Conservation (phyloP, 2,113 vertebrate species). For the Periophthalmodon schlosseri region DNA sequence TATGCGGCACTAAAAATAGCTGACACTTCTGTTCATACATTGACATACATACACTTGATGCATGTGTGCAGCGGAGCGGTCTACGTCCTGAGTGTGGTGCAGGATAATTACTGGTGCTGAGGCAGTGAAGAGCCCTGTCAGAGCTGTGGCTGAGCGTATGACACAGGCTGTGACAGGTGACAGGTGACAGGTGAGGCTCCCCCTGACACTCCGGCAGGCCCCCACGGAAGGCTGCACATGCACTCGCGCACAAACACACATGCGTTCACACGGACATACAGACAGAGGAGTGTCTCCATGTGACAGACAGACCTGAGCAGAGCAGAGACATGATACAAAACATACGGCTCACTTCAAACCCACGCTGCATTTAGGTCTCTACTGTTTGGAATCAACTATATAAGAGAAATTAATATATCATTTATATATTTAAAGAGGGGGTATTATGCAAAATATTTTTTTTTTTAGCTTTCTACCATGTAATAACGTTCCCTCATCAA, state of each 20-base stretch:
- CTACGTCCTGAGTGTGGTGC: background rate
- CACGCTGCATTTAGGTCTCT: slow-evolving; percentile 33
- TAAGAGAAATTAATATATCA: too few species aligned
- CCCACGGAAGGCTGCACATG: slow-evolving; percentile 82
- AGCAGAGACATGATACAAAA: slow-evolving; percentile 23
- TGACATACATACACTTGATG: background rate
- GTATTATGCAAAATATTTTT: too few species aligned
- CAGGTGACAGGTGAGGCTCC: slow-evolving; percentile 24
- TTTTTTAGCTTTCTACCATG: too few species aligned
- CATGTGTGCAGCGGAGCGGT: background rate
- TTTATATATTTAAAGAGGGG: too few species aligned
- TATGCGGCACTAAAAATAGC: background rate
- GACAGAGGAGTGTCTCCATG: slow-evolving; percentile 46
- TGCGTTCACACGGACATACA: slow-evolving; percentile 23
- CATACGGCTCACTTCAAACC: slow-evolving; percentile 22
- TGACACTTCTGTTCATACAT: background rate
- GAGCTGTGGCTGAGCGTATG: slow-evolving; percentile 89
- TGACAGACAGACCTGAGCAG: slow-evolving; percentile 12
- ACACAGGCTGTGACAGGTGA: slow-evolving; percentile 86
- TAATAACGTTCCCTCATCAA: too few species aligned
- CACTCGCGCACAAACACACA: slow-evolving; percentile 59
- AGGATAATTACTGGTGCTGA: slow-evolving; percentile 55
- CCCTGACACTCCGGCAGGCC: slow-evolving; percentile 34
- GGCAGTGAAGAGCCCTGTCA: slow-evolving; percentile 74
- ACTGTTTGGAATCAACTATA: background rate